These are phyloP conservation scores for Pristionchus arcanus DNA, from an alignment of 2,888 invertebrate genomes.

Conservation along the genomic window DNA sequence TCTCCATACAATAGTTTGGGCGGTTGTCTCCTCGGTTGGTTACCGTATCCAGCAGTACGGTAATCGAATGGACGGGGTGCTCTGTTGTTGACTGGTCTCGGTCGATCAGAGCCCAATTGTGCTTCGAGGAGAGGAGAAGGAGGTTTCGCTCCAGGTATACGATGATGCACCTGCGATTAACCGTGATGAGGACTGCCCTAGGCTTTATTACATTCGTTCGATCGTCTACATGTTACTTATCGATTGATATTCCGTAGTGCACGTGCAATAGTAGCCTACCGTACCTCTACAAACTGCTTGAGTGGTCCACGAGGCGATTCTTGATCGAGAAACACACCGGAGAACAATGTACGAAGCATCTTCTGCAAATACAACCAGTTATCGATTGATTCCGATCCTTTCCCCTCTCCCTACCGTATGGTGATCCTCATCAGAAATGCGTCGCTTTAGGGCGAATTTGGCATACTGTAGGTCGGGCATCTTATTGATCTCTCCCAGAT, in stretches of 20 bases:
- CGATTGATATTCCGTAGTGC: not conserved
- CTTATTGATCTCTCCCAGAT: not conserved
- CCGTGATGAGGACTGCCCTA: not conserved
- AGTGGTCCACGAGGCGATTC: constrained; percentile 34
- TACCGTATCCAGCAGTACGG: constrained; percentile 1
- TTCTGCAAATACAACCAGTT: not conserved
- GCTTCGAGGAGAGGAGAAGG: not conserved
- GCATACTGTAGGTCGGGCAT: constrained; percentile 17
- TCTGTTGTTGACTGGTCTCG: not conserved
- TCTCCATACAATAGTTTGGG: constrained; percentile 34
- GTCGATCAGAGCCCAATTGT: not conserved
- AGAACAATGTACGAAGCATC: constrained; percentile 23
- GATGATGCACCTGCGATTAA: constrained; percentile 12
- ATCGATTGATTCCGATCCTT: not conserved
- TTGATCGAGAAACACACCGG: constrained; percentile 12
- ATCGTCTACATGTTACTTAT: too few relatives aligned
- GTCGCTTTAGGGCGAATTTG: constrained; percentile 41
- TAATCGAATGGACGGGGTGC: not conserved
- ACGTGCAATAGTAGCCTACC: not conserved
- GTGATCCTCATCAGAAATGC: constrained; percentile 6
- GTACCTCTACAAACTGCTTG: constrained; percentile 44
- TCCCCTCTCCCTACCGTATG: not conserved
- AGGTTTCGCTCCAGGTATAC: not conserved
- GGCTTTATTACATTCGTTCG: too few relatives aligned
- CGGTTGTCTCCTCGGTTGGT: not conserved